phyloP scores from a whole-genome alignment of 2,113 vertebrate genomes.

The Orientallactaga bullata region DNA sequence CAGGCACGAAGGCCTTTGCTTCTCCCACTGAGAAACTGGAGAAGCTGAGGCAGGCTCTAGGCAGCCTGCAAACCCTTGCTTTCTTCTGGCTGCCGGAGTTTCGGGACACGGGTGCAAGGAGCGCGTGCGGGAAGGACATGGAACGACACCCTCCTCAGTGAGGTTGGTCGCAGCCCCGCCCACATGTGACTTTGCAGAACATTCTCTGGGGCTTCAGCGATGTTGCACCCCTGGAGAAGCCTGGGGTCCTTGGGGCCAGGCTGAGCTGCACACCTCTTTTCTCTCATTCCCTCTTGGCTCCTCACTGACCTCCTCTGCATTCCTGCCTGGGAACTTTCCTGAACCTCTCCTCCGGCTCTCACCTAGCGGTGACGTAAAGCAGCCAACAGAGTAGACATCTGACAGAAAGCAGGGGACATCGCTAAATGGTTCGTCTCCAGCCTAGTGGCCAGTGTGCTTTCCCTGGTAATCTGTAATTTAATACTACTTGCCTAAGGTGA shows the following conservation, averaged over 20 bases:
- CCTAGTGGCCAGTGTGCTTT: rapidly evolving
- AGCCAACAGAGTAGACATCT: rapidly evolving
- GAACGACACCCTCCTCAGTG: rapidly evolving
- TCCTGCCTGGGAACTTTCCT: too few species aligned
- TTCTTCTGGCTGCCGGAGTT: rapidly evolving
- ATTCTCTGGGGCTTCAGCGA: not conserved
- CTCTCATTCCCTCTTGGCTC: not conserved
- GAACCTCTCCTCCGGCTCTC: too few species aligned
- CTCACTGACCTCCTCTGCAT: rapidly evolving
- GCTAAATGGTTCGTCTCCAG: rapidly evolving
- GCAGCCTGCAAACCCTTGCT: rapidly evolving
- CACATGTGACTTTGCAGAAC: rapidly evolving
- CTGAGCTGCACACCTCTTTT: rapidly evolving
- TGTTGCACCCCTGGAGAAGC: rapidly evolving
- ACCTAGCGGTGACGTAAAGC: rapidly evolving
- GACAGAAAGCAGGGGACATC: rapidly evolving
- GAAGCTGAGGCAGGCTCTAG: rapidly evolving
- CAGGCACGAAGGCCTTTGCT: not conserved
- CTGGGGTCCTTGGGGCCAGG: rapidly evolving
- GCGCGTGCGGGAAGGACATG: too few species aligned
- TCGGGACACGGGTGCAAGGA: not conserved
- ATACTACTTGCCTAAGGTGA: not conserved
- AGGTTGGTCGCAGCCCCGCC: rapidly evolving
- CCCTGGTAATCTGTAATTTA: not conserved
- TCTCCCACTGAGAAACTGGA: not conserved